A percentile compares a stretch with the other conserved stretches of the same genome.
Conservation (phyloP, 2,113 vertebrate species). For the Zeus faber region DNA sequence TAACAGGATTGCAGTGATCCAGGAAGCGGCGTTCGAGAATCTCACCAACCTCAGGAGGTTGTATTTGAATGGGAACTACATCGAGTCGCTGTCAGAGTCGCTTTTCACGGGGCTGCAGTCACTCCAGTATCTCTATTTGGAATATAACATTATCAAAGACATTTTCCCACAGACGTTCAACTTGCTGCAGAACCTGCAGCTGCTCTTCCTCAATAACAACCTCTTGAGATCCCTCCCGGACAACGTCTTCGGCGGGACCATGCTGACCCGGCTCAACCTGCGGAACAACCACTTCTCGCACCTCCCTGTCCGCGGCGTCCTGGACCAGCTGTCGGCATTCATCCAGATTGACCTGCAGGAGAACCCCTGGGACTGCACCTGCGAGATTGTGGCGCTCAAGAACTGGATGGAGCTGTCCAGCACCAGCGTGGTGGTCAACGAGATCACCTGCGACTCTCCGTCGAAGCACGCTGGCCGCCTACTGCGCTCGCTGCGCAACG, state of each 20-base stretch:
- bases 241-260: constrained; percentile 88
- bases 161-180: constrained; percentile 91
- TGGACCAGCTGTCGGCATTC: constrained; percentile 95
- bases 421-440: constrained; percentile 90
- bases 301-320: constrained; percentile 88
- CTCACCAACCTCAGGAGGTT: constrained; percentile 92
- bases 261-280: constrained; percentile 93
- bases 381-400: constrained; percentile 90
- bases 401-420: constrained; percentile 95
- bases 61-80: constrained; percentile 97
- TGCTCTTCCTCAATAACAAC: constrained; percentile 97
- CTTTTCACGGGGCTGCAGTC: constrained; percentile 90
- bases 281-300: constrained; percentile 97
- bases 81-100: constrained; percentile 87
- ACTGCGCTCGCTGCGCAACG: constrained; percentile 89
- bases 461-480: constrained; percentile 88
- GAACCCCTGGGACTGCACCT: constrained; percentile 98
- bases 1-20: constrained; percentile 91
- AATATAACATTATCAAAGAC: constrained; percentile 98
- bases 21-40: constrained; percentile 94
- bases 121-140: constrained; percentile 96
- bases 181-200: constrained; percentile 87
- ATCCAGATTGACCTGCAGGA: constrained; percentile 98
- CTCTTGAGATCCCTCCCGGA: constrained; percentile 88
- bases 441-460: constrained; percentile 95